Evolutionary conservation across 2,113 vertebrate genomes (phyloP), one percentile per base, ranked within the genome.

Genomic region (Lophochroa leadbeateri): DNA sequence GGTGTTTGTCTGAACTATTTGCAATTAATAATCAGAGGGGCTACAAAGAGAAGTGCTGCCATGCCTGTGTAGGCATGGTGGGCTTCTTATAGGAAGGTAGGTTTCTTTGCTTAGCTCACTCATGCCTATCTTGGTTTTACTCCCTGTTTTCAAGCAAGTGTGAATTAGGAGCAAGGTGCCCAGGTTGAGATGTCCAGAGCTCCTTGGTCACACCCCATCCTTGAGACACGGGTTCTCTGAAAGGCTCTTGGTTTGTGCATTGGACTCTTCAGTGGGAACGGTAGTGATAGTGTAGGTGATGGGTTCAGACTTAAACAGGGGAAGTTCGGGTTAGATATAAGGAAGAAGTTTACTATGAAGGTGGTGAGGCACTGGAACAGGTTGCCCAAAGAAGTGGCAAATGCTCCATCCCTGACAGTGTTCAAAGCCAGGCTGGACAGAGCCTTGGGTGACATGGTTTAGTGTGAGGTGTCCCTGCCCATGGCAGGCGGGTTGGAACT

Each of bases 1-100:
- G 52, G 75, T 87, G 67, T 70, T 49, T 74, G 44, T 83, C 70
- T 64, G 76, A 92, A 91, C 46, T 96, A 76, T 74, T 86, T 78
- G 21, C 41, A 84, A 60, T 58, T 86, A 71, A 81, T 52, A 79
- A 91, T 52, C 29, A 64, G 57, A 88, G 71, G 46, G n/a, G 6
- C 58, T 92, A 27, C 49, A 84, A 90, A 74, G 11, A 27, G 37
- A 72, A 69, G 27, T 5, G 46, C 63, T 88, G 78, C 50, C 15
- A 19, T 67, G 65, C 19, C 52, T 47, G 58, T 29, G 41, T 57
- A 41, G 50, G 8, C 43, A 79, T 10, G 11, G 18, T 44, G 46
- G 17, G 28, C 50, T 93, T 50, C 39, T 58, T 61, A 52, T 16
- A 60, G 65, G 35, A 29, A 49, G 18, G 8, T 19, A 15, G 11